Conservation (phyloP, 2,797 vertebrate species). For the Phalloptychus januarius region DNA sequence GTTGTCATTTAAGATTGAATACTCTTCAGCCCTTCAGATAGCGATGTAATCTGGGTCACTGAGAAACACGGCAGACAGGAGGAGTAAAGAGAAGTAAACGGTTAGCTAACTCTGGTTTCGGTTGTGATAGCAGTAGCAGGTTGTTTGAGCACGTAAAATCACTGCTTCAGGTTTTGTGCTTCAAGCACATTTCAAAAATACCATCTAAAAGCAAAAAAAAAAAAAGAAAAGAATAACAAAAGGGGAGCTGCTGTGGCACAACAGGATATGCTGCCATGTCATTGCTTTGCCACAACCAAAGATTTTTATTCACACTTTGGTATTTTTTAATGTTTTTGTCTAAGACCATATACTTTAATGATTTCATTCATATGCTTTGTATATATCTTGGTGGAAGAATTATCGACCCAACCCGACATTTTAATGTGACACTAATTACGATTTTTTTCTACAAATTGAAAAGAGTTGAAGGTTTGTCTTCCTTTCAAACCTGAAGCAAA, state of each 20-base stretch:
- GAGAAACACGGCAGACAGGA: not conserved
- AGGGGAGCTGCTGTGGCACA: not conserved
- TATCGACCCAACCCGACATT: not conserved
- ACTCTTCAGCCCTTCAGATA: slow-evolving; percentile 24
- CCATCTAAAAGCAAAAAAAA: not conserved
- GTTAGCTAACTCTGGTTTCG: not conserved
- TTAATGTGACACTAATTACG: not conserved
- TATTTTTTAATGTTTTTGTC: not conserved
- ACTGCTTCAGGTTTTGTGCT: no score
- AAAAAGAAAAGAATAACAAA: not conserved
- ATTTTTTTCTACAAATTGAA: not conserved
- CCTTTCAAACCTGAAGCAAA: not conserved
- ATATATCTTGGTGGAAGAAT: not conserved
- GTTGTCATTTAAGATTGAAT: slow-evolving; percentile 19
- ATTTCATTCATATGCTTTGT: not conserved
- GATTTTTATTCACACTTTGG: not conserved
- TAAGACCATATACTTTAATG: not conserved
- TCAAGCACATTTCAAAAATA: not conserved
- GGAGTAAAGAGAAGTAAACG: not conserved
- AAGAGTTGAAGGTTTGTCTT: not conserved
- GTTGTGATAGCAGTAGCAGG: not conserved
- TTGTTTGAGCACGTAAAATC: not conserved
- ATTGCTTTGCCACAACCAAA: not conserved
- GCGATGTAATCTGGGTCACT: slow-evolving; percentile 36
- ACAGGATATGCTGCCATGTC: no score